A percentile compares a stretch with the other conserved stretches of the same genome.
phyloP scores from a whole-genome alignment of 2,888 invertebrate species.

The Dicyrtomina minuta region DNA sequence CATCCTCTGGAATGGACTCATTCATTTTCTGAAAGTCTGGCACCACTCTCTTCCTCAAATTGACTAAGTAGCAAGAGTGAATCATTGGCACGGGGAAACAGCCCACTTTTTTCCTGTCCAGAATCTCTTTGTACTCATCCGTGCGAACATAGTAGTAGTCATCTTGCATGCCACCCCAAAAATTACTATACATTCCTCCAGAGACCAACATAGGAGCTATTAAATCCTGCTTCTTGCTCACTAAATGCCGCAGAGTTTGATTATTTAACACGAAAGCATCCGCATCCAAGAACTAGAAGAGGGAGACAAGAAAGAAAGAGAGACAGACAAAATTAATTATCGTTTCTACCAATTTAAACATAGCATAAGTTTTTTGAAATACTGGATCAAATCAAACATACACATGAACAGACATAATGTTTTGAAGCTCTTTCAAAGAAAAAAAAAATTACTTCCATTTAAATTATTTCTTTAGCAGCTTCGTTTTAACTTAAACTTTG shows the following conservation, averaged over 20 bases:
- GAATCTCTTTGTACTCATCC: conserved; percentile 78
- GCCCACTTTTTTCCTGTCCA: conserved; percentile 66
- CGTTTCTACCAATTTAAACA: neutral
- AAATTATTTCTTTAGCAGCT: too few species aligned
- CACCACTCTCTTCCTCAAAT: conserved; percentile 66
- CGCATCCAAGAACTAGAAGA: conserved; percentile 78
- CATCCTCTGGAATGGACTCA: conserved; percentile 75
- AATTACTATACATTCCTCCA: conserved; percentile 85
- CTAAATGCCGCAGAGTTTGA: conserved; percentile 65
- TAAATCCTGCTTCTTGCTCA: conserved; percentile 66
- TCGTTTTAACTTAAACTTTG: too few species aligned
- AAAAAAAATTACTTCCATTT: too few species aligned
- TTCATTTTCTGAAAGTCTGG: conserved; percentile 60
- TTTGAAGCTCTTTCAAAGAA: too few species aligned
- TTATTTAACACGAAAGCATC: conserved; percentile 77
- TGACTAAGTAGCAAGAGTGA: conserved; percentile 80
- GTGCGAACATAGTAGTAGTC: conserved; percentile 81
- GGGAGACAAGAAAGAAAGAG: conserved; percentile 45
- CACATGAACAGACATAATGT: neutral
- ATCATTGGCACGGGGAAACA: conserved; percentile 88
- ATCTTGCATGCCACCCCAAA: conserved; percentile 90
- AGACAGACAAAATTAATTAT: conserved; percentile 4
- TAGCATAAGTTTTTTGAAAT: neutral
- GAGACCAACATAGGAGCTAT: conserved; percentile 84
- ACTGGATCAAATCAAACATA: neutral